Percentiles rank a stretch among this genome's conserved stretches.
Evolutionary conservation across 30 jellyfish, hydroid and myxozoan species (phyloP).

Genomic region (Phacellophora camtschatica): DNA sequence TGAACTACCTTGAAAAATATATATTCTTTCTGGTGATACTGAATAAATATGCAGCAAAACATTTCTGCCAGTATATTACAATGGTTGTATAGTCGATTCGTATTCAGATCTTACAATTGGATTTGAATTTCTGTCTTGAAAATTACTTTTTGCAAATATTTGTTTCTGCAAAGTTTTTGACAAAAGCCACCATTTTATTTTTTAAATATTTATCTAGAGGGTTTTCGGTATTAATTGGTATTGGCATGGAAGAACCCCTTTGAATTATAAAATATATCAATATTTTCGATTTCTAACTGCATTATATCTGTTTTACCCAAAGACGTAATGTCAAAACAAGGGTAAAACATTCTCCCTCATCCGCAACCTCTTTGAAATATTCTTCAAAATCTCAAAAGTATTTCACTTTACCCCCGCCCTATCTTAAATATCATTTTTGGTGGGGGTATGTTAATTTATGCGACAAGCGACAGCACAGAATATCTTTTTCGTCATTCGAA

Average conservation of each 20-base stretch:
- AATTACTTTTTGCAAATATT: not conserved
- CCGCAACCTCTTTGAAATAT: too few relatives aligned
- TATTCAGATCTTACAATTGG: not conserved
- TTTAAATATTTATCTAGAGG: not conserved
- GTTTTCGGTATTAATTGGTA: not conserved
- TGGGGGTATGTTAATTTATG: too few relatives aligned
- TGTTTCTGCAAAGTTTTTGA: not conserved
- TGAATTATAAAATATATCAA: not conserved
- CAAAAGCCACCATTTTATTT: not conserved
- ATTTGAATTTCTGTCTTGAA: not conserved
- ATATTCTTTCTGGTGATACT: not conserved
- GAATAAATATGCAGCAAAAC: not conserved
- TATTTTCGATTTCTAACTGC: too few relatives aligned
- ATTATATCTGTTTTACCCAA: too few relatives aligned
- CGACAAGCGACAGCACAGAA: too few relatives aligned
- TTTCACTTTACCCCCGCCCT: too few relatives aligned
- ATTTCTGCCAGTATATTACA: not conserved
- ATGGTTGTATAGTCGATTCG: not conserved
- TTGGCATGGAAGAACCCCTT: not conserved
- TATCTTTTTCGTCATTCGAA: too few relatives aligned
- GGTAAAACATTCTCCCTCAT: too few relatives aligned
- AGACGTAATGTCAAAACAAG: too few relatives aligned
- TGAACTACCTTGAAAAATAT: not conserved
- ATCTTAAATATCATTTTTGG: too few relatives aligned
- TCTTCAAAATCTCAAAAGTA: too few relatives aligned